Evolutionary conservation across 2,113 vertebrate species (phyloP), one percentile per base, ranked within the genome.

Genomic region (Agelaius tricolor): DNA sequence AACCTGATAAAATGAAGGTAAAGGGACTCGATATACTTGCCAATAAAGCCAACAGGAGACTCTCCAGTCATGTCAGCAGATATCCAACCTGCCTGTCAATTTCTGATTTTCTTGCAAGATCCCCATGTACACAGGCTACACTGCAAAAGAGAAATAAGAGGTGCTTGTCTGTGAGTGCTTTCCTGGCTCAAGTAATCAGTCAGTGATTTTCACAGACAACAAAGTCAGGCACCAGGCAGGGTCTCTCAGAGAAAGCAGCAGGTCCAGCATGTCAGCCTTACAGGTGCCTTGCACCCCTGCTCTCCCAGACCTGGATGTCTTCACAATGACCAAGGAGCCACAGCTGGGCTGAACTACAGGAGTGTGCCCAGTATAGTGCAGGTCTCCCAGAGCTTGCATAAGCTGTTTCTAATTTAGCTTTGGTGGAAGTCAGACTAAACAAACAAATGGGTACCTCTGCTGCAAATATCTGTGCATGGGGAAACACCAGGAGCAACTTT

Each of bases 211-310:
- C 35, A 67, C 2, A 68, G 63, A 49, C 2, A 8, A 37, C 41
- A 54, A 73, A 80, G 11, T 21, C 2, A 2, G 17, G 7, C 7
- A 1, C 15, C 0, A 0, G n/a, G 33, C 4, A 3, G 33, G 15
- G 37, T 87, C n/a, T 43, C 55, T 67, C 44, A 41, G 39, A 55
- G 44, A 71, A 89, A 27, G 52, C 30, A 75, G 35, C 39, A 47
- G 35, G 44, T 47, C 68, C 35, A 67, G 23, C 31, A 30, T 2
- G 1, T 63, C 26, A 37, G 39, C 39, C 35, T 31, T 17, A 23
- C 1, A 4, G 14, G 9, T 84, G 61, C 52, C 18, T 30, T 67
- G 35, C 0, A 0, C 1, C 18, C n/a, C 15, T 75, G 19, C 24
- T 71, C 8, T 47, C 26, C 37, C 4, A 74, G 37, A 3, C 44